These are phyloP conservation scores for Amazona vittata DNA, from an alignment of 2,113 vertebrate species.

Conservation along the genomic window DNA sequence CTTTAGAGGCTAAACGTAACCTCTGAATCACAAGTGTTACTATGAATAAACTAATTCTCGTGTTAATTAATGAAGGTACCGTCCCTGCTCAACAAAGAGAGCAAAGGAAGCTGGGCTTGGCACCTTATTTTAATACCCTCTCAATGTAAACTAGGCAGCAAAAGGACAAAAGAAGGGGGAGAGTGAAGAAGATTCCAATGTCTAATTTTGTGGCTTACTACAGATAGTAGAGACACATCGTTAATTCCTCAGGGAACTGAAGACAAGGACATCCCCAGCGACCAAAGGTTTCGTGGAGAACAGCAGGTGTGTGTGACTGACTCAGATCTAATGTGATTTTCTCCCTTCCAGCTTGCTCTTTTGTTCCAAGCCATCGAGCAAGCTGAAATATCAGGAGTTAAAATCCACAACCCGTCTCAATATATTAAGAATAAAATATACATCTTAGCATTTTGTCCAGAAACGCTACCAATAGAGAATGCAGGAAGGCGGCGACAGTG, in stretches of 20 bases:
- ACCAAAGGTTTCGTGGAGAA: conserved; percentile 2
- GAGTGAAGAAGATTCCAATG: conserved; percentile 27
- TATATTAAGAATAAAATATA: not conserved
- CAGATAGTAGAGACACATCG: conserved; percentile 4
- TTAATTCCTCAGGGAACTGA: conserved; percentile 40
- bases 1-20: not conserved
- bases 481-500: not conserved
- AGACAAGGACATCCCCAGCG: conserved; percentile 38
- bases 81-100: not conserved
- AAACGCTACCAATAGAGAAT: not conserved
- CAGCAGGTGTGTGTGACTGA: not conserved
- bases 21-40: not conserved
- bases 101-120: not conserved
- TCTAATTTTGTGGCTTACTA: conserved; percentile 28
- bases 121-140: conserved; percentile 22
- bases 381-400: not conserved
- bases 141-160: not conserved
- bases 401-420: not conserved
- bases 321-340: not conserved
- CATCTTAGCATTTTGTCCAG: not conserved
- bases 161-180: not conserved
- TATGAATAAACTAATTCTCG: conserved; percentile 3
- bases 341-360: not conserved
- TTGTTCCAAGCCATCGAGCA: conserved; percentile 4
- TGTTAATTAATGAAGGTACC: not conserved